phyloP scores from a whole-genome alignment of 92 coral and sea anemone genomes.

The Montipora capitata region DNA sequence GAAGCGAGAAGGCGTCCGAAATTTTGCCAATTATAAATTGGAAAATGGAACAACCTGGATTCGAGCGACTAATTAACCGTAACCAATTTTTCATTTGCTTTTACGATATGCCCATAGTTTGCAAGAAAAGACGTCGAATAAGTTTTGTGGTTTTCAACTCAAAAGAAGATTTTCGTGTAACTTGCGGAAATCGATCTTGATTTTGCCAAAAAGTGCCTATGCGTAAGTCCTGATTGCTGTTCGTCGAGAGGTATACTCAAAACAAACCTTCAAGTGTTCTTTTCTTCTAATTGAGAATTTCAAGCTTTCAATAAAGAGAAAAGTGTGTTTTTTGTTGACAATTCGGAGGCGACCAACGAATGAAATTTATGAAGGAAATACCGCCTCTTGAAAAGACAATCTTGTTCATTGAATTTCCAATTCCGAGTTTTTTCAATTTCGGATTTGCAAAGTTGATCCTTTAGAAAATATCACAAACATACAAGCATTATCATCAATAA shows the following conservation, averaged over 20 bases:
- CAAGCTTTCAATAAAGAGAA: neutral
- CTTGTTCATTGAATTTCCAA: too few species aligned
- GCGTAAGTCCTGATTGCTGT: neutral
- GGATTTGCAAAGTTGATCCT: too few species aligned
- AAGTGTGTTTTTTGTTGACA: too few species aligned
- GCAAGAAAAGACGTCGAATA: constrained; percentile 19
- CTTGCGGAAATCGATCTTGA: neutral
- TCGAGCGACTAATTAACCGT: neutral
- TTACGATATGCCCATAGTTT: constrained; percentile 4
- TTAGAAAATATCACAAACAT: too few species aligned
- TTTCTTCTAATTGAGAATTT: too few species aligned
- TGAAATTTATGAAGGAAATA: too few species aligned
- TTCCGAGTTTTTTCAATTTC: too few species aligned
- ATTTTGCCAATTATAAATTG: neutral
- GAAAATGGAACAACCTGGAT: neutral
- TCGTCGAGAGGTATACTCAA: neutral
- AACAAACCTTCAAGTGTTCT: too few species aligned
- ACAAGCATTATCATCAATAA: too few species aligned
- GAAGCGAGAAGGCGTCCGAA: neutral
- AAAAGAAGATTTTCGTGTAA: constrained; percentile 1
- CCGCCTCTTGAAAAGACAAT: too few species aligned
- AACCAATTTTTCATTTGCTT: constrained; percentile 30
- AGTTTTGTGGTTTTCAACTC: constrained; percentile 19
- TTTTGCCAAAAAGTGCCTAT: neutral
- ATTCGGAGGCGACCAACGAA: too few species aligned